phyloP scores from a whole-genome alignment of 2,113 vertebrate species.

The Mormyrus iriodes region DNA sequence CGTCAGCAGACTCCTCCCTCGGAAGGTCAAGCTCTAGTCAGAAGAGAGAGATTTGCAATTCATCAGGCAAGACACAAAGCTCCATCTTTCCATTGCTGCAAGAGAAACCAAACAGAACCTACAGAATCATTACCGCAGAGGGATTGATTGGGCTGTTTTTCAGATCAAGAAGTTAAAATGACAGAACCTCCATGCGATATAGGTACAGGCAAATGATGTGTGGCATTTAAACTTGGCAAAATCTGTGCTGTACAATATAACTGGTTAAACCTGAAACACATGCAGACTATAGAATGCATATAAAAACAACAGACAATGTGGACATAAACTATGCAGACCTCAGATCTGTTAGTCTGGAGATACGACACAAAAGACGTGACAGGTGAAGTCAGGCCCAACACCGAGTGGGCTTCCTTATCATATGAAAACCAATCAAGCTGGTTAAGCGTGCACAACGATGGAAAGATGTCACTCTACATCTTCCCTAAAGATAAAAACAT shows the following conservation, averaged over 20 bases:
- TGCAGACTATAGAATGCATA: too few species aligned
- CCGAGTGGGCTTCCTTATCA: too few species aligned
- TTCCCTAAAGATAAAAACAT: too few species aligned
- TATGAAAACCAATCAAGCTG: too few species aligned
- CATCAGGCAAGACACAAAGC: background rate
- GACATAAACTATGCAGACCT: too few species aligned
- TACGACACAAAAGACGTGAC: too few species aligned
- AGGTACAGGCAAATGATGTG: background rate
- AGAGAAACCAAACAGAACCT: background rate
- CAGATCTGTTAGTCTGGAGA: too few species aligned
- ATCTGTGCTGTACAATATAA: background rate
- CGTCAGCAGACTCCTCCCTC: conserved; percentile 74
- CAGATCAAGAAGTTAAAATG: background rate
- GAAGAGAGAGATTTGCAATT: background rate
- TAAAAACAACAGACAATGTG: too few species aligned
- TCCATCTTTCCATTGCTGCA: background rate
- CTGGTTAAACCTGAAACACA: too few species aligned
- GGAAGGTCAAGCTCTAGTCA: conserved; percentile 69
- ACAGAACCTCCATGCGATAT: background rate
- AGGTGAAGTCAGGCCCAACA: too few species aligned
- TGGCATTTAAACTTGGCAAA: background rate
- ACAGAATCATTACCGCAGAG: background rate
- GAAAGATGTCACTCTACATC: too few species aligned
- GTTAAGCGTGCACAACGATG: too few species aligned
- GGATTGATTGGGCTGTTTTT: background rate